Evolutionary conservation across 2,113 vertebrate genomes (phyloP).

Genomic region (Benitochromis conjunctus): DNA sequence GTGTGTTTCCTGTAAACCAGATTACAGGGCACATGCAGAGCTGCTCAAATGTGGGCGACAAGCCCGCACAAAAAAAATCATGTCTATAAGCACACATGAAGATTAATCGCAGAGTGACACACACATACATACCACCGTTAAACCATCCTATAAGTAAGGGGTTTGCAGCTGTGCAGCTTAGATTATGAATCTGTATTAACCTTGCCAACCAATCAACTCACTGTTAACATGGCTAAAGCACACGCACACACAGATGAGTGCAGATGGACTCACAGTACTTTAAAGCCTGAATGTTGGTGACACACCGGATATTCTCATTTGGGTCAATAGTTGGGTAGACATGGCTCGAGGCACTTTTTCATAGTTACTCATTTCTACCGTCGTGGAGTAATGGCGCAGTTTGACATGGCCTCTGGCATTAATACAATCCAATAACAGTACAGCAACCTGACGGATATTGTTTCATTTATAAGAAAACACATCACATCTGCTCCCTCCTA

Average conservation of each 20-base stretch:
- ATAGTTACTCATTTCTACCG: slow-evolving; percentile 40
- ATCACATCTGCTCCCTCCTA: slow-evolving; percentile 39
- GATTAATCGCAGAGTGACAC: slow-evolving; percentile 30
- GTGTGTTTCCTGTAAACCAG: slow-evolving; percentile 57
- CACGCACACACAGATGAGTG: background rate
- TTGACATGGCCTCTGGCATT: slow-evolving; percentile 49
- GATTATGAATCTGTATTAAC: slow-evolving; percentile 70
- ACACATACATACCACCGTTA: slow-evolving; percentile 15
- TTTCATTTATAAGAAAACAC: slow-evolving; percentile 54
- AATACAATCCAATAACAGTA: slow-evolving; percentile 55
- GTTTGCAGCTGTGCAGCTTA: slow-evolving; percentile 47
- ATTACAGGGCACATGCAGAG: slow-evolving; percentile 57
- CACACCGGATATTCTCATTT: slow-evolving; percentile 24
- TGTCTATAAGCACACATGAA: slow-evolving; percentile 16
- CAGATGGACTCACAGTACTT: background rate
- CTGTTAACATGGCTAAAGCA: slow-evolving; percentile 58
- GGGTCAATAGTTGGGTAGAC: slow-evolving; percentile 43
- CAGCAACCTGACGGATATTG: slow-evolving; percentile 47
- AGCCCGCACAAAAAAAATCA: slow-evolving; percentile 27
- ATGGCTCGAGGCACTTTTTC: slow-evolving; percentile 17
- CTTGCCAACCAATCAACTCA: slow-evolving; percentile 53
- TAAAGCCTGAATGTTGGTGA: background rate
- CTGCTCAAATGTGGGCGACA: slow-evolving; percentile 37
- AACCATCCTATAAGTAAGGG: slow-evolving; percentile 33
- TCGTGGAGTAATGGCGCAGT: slow-evolving; percentile 42